Evolutionary conservation across 2,113 vertebrate species (phyloP), one percentile per base, ranked within the genome.

Genomic region (Nyctereutes procyonoides): DNA sequence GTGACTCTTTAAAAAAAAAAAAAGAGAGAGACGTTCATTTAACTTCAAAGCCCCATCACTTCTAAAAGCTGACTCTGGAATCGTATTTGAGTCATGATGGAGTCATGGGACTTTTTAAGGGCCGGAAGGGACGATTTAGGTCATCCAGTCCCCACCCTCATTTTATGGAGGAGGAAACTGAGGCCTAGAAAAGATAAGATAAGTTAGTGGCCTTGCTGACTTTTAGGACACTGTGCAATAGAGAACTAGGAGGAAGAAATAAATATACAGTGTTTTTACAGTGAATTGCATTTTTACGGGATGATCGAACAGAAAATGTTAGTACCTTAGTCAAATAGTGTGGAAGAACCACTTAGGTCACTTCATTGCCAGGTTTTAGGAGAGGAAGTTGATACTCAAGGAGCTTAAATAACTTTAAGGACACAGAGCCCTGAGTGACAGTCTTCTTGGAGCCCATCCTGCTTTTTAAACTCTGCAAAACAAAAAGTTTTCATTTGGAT

Each of bases 21-120:
- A 53, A 90, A 80, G 30, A 28, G 48, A 38, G n/a, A 90, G 79
- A 88, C 32, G 28, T 76, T 91, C 30, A 30, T 95, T 96, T 95
- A 85, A 60, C 77, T 93, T 95, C 26, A 56, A 86, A 32, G 35
- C 65, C 30, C 11, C 89, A 76, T 82, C 67, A 77, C 20, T 96
- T 20, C 63, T 84, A 38, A 96, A 97, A 96, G 30, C 93, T 95
- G 80, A 81, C 60, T 93, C 95, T 97, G 90, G 80, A 85, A 79
- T 95, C 91, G 90, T 96, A 73, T 92, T 96, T 97, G 95, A 98
- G 97, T 98, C 97, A 97, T 96, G 20, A 60, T 95, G 82, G 76
- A 98, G 97, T 97, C 96, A 93, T 94, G 87, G 96, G 96, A 95
- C 74, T 93, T 97, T 94, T 73, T 93, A 97, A 95, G 81, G 38